A percentile compares a stretch with the other conserved stretches of the same genome.
Conservation (phyloP, 2,797 vertebrate species). For the Erpetoichthys calabaricus region DNA sequence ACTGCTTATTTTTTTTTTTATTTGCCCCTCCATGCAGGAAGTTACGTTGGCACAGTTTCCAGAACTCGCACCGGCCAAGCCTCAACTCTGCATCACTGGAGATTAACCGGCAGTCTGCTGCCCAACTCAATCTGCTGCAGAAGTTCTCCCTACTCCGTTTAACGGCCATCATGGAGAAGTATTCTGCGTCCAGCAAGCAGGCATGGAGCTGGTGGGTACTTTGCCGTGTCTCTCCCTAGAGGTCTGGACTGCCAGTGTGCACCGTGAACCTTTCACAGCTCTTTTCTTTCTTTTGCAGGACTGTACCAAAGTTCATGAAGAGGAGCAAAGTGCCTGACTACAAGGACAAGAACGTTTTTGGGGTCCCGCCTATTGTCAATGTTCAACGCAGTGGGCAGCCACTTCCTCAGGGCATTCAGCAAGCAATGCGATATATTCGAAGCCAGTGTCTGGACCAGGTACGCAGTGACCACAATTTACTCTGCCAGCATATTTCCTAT, state of each 20-base stretch:
- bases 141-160: conserved; percentile 65
- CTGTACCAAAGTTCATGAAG: conserved; percentile 73
- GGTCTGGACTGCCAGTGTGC: not conserved
- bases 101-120: conserved; percentile 65
- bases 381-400: conserved; percentile 66
- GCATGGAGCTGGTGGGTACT: conserved; percentile 60
- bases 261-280: not conserved
- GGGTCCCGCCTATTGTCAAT: conserved; percentile 56
- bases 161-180: conserved; percentile 68
- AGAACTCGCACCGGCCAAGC: conserved; percentile 70
- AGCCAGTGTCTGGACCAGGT: conserved; percentile 72
- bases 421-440: conserved; percentile 69
- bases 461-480: not conserved
- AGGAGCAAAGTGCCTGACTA: conserved; percentile 64
- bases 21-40: conserved; percentile 36
- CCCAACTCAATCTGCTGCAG: conserved; percentile 67
- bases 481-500: no score
- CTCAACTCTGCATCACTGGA: conserved; percentile 67
- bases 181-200: conserved; percentile 56
- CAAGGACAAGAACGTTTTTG: conserved; percentile 59
- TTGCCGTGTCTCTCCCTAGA: not conserved
- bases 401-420: conserved; percentile 70
- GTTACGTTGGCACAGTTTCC: conserved; percentile 74
- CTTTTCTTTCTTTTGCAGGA: conserved; percentile 33
- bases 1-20: no score